phyloP scores from a whole-genome alignment of 2,888 invertebrate species.

The Halictus quadricinctus region DNA sequence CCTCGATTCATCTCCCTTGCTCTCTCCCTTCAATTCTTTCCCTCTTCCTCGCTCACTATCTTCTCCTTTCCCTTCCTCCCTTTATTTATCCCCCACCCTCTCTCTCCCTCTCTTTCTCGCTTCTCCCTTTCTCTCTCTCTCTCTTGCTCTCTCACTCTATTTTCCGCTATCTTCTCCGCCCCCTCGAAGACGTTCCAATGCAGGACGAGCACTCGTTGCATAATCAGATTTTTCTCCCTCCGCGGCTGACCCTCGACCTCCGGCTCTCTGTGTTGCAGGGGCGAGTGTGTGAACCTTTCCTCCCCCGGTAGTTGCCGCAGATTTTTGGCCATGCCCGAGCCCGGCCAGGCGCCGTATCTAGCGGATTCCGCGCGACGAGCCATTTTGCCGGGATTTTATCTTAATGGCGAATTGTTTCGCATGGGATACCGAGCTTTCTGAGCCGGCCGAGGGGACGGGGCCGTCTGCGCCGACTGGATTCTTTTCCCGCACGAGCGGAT shows the following conservation, averaged over 20 bases:
- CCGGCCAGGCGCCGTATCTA: conserved; percentile 23
- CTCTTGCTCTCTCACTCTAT: conserved; percentile 47
- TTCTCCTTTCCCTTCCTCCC: background rate
- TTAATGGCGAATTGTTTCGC: conserved; percentile 45
- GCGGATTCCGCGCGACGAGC: conserved; percentile 33
- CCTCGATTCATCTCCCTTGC: background rate
- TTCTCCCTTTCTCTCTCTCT: background rate
- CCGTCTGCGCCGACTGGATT: background rate
- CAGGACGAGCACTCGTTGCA: conserved; percentile 64
- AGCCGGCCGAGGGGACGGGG: background rate
- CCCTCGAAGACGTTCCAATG: conserved; percentile 51
- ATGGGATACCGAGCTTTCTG: background rate
- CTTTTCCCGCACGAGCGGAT: background rate
- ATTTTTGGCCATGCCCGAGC: conserved; percentile 33
- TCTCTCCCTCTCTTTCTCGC: conserved; percentile 5
- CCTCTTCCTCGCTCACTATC: conserved; percentile 10
- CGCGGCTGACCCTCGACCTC: conserved; percentile 59
- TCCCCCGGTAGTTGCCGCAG: conserved; percentile 30
- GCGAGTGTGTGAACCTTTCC: conserved; percentile 45
- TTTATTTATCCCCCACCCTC: conserved; percentile 33
- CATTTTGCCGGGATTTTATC: conserved; percentile 53
- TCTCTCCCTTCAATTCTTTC: background rate
- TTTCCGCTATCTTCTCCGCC: conserved; percentile 54
- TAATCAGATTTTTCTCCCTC: conserved; percentile 66
- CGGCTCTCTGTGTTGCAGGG: conserved; percentile 42